Base-by-base conservation (phyloP, 2,888 invertebrate genomes). In the Cephus nigrinus region DNA sequence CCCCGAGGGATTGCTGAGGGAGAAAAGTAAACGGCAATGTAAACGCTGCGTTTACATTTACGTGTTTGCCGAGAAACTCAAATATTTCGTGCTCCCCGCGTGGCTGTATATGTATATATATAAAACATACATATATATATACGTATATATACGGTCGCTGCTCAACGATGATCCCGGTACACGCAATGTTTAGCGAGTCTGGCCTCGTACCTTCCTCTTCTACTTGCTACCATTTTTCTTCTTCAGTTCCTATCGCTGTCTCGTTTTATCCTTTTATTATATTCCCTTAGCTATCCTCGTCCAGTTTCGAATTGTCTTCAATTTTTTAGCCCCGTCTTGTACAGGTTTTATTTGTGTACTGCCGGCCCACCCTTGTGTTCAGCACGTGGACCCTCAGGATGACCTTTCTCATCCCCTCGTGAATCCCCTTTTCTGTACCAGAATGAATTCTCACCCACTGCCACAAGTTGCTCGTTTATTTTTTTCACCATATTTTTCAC, bases 1-100 rank as follows among this genome's bases (percentile, higher is more conserved):
- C n/a, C 55, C 30, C 69, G 72, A 76, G 78, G 78, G 78, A 75
- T 78, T 76, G 78, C 84, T 84, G 86, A 85, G 87, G 85, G 87
- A 85, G 89, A 86, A 91, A 90, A 91, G 90, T 88, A 90, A 91
- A 91, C 91, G 90, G 78, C 86, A 88, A 84, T 88, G 89, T 89
- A 91, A 90, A 89, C 90, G 86, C 84, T 82, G 88, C 87, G 91
- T 91, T 91, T 91, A 90, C 91, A 90, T 91, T 90, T 85, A 89
- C 90, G 88, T 91, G 90, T 91, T 91, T 91, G 89, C 88, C 84
- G 84, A 89, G 87, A 86, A 90, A 90, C 90, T 91, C 91, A 91
- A 91, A 91, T 91, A 90, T 91, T 90, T 91, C 91, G 90, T 86
- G 82, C 84, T 73, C 40, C 71, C 80, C 77, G 79, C 77, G 76